Conservation (phyloP, 2,797 vertebrate species). For the Astyanax mexicanus region DNA sequence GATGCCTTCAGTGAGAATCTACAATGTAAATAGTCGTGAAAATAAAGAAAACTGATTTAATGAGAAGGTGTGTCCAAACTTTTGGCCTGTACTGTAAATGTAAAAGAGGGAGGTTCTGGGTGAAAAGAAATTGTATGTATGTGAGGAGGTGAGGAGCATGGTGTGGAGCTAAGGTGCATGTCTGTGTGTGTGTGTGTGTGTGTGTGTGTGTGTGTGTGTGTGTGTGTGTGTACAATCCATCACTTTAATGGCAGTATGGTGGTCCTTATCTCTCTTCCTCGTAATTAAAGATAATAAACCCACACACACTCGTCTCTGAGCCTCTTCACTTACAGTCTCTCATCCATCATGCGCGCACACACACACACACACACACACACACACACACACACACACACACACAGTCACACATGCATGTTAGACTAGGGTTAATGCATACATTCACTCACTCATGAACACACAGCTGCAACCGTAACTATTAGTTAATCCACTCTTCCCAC, state of each 20-base stretch:
- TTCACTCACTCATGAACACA: slow-evolving; percentile 43
- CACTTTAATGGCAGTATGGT: slow-evolving; percentile 44
- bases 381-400: slow-evolving; percentile 36
- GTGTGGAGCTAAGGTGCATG: slow-evolving; percentile 8
- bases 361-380: slow-evolving; percentile 28
- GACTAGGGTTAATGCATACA: slow-evolving; percentile 1
- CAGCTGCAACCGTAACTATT: slow-evolving; percentile 49
- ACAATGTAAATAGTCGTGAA: too few species aligned
- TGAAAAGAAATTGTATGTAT: slow-evolving; percentile 25
- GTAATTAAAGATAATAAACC: slow-evolving; percentile 60
- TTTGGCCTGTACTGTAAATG: too few species aligned
- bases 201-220: slow-evolving; percentile 37
- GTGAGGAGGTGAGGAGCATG: neutral
- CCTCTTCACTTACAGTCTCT: slow-evolving; percentile 31
- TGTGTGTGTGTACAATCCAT: slow-evolving; percentile 45
- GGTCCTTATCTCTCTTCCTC: slow-evolving; percentile 53
- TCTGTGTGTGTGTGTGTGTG: slow-evolving; percentile 21
- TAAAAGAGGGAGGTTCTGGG: slow-evolving; percentile 8
- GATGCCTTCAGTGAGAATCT: too few species aligned
- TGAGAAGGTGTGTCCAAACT: too few species aligned
- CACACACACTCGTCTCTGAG: slow-evolving; percentile 43
- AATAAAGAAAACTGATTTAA: too few species aligned
- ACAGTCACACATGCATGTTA: slow-evolving; percentile 9
- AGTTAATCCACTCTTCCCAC: neutral
- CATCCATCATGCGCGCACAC: slow-evolving; percentile 33